Conservation (phyloP, 2,113 vertebrate genomes). For the Peromyscus polionotus region DNA sequence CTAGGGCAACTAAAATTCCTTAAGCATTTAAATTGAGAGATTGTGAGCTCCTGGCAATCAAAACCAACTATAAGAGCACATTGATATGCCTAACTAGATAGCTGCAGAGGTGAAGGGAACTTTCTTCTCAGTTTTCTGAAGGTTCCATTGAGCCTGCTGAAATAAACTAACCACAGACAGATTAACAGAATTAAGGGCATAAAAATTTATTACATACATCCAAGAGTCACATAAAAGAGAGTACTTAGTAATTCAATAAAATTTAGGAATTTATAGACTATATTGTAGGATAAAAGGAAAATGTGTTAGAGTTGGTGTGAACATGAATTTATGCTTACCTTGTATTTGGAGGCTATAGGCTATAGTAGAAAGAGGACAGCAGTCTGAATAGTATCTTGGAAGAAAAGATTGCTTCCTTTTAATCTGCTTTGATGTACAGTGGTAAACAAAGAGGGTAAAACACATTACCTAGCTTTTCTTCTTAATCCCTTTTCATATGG, state of each 20-base stretch:
- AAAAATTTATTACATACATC: neutral
- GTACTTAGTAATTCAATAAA: neutral
- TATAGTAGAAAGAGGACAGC: neutral
- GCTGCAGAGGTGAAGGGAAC: neutral
- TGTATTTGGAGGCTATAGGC: neutral
- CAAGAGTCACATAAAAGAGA: neutral
- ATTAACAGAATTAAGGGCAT: neutral
- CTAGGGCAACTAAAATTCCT: neutral
- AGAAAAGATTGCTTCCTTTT: neutral
- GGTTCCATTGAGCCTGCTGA: neutral
- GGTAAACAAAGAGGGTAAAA: neutral
- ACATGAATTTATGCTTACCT: neutral
- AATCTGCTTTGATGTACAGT: neutral
- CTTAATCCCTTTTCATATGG: neutral
- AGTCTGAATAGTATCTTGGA: neutral
- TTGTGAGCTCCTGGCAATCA: neutral
- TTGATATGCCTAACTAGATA: neutral
- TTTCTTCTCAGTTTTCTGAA: neutral
- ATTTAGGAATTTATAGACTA: neutral
- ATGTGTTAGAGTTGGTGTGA: neutral
- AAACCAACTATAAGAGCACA: neutral
- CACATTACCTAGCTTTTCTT: neutral
- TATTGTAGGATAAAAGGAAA: neutral
- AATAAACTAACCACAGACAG: neutral
- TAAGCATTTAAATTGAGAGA: slow-evolving; percentile 50